phyloP scores from a whole-genome alignment of 2,888 invertebrate genomes.

The Hyalella azteca region DNA sequence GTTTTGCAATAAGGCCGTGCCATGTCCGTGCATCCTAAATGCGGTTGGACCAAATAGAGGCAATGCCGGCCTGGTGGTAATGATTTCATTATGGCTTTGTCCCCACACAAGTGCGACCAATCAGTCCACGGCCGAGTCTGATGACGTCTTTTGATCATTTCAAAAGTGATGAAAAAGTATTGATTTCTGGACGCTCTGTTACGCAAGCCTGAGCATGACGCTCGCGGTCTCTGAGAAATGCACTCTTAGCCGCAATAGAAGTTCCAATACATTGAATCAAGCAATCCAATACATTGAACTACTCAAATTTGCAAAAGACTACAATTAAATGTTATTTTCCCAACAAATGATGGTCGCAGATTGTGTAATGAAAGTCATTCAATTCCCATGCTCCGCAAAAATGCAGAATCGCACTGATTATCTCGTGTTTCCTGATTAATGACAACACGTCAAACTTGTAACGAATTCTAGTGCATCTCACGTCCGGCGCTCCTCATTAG shows the following conservation, averaged over 20 bases:
- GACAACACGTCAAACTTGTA: background rate
- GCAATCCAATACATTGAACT: too few species aligned
- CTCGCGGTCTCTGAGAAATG: too few species aligned
- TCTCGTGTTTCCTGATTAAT: background rate
- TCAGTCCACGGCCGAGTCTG: background rate
- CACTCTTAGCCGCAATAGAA: too few species aligned
- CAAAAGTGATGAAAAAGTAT: background rate
- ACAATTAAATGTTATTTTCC: too few species aligned
- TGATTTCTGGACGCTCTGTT: too few species aligned
- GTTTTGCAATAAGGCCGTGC: constrained; percentile 9
- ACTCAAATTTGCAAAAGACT: too few species aligned
- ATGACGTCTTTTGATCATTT: background rate
- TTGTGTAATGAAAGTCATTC: too few species aligned
- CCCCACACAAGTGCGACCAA: background rate
- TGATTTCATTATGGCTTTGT: constrained; percentile 28
- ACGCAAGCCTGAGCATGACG: too few species aligned
- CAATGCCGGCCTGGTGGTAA: background rate
- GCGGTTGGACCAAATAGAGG: background rate
- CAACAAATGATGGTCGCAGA: too few species aligned
- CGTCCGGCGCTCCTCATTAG: constrained; percentile 3
- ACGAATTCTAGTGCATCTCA: background rate
- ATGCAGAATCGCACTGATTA: background rate
- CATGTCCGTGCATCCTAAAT: constrained; percentile 28
- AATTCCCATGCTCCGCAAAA: too few species aligned
- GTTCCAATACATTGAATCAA: too few species aligned